Conservation (phyloP, 2,113 vertebrate genomes). For the Anguilla japonica region DNA sequence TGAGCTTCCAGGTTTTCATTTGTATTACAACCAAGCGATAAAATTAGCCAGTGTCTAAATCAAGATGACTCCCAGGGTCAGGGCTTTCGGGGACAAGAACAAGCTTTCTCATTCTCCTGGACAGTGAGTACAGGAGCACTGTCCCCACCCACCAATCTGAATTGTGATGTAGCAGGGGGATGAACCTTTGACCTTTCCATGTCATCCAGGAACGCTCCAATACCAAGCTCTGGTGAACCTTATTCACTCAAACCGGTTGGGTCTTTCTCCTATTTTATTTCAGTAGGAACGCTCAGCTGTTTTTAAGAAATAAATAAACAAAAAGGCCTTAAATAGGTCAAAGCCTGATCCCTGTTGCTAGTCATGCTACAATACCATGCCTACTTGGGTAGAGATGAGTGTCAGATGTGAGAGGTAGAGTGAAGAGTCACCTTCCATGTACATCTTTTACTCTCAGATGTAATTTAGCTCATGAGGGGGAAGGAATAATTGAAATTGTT, state of each 20-base stretch:
- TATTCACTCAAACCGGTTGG: not conserved
- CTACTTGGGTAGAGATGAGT: not conserved
- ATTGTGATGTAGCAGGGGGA: not conserved
- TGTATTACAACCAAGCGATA: not conserved
- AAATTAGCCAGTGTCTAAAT: not conserved
- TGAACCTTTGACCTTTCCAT: not conserved
- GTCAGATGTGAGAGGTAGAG: constrained; percentile 8
- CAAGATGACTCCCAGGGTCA: constrained; percentile 13
- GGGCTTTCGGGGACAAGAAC: constrained; percentile 13
- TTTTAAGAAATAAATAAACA: constrained; percentile 5
- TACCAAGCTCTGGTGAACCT: not conserved
- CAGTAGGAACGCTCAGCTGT: not conserved
- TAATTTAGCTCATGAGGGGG: not conserved
- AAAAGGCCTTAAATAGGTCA: not conserved
- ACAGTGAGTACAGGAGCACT: not conserved
- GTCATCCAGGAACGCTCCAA: not conserved
- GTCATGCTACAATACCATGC: constrained; percentile 9
- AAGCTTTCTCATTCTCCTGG: not conserved
- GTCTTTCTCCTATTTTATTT: not conserved
- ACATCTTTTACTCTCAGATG: not conserved
- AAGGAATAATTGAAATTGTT: not conserved
- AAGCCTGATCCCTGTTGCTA: constrained; percentile 13
- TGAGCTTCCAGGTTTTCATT: not conserved
- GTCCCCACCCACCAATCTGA: not conserved
- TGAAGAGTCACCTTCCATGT: not conserved